Base-by-base conservation (phyloP, 2,888 invertebrate genomes). In the Agonopterix alstromeriana region DNA sequence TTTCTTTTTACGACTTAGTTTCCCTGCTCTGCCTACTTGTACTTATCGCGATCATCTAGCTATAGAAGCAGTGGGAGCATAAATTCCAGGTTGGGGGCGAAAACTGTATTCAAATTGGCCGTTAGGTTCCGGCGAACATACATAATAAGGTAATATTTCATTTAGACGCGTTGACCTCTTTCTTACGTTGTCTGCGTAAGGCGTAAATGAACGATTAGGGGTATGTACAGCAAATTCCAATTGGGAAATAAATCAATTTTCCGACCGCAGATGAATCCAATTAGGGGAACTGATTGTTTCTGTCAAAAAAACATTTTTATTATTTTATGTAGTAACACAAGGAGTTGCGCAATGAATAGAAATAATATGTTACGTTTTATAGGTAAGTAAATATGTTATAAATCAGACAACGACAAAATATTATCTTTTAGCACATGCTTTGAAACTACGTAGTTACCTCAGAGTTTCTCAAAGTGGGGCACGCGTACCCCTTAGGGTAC, bases 201-300 rank as follows among this genome's bases (percentile, higher is more conserved):
- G 52, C 49, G 49, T 53, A 58, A 58, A 53, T 51, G 57, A 46
- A 50, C 47, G 52, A 53, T 46, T 47, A 57, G 7, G 27, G 27
- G 27, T 27, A 27, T 27, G 27, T 27, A 27, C 27, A 53, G 55
- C 55, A 27, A 60, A 55, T 55, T 57, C 52, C 57, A 58, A 61
- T 60, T 59, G 53, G 57, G 53, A 63, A 60, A 65, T 65, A 64
- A 66, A 63, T 65, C 56, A 62, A 53, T 58, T 59, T 59, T 49
- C 49, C 54, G 48, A 45, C 50, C 48, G 47, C 50, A 51, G 51
- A 51, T 57, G 55, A 57, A 57, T 57, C 53, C 54, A 60, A 68
- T 63, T 56, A 60, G 52, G 54, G 51, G 49, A 53, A 55, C 56
- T 53, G 55, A 46, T 51, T 50, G 48, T 50, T 52, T 53, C 54